phyloP scores from a whole-genome alignment of 2,797 vertebrate species.

The Gymnothorax reevesii region DNA sequence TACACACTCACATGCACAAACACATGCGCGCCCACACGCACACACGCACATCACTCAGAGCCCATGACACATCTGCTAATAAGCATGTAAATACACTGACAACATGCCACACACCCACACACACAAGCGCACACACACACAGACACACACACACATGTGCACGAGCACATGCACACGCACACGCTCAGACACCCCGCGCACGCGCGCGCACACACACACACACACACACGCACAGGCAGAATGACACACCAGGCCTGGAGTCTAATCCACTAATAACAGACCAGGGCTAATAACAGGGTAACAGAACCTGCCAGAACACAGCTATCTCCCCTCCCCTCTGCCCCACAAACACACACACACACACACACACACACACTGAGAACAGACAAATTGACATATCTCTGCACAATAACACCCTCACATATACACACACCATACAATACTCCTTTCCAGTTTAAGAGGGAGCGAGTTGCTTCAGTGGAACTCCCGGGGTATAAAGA shows the following conservation, averaged over 20 bases:
- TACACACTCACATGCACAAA: not conserved
- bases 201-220: not conserved
- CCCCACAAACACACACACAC: not conserved
- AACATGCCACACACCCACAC: constrained; percentile 5
- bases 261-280: constrained; percentile 80
- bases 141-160: constrained; percentile 19
- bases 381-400: constrained; percentile 45
- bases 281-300: constrained; percentile 77
- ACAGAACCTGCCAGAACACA: constrained; percentile 40
- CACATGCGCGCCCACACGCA: no score
- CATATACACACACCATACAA: constrained; percentile 37
- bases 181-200: not conserved
- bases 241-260: constrained; percentile 51
- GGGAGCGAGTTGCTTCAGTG: constrained; percentile 47
- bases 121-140: no score
- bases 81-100: constrained; percentile 59
- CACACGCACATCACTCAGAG: no score
- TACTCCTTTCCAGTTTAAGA: constrained; percentile 50
- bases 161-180: not conserved
- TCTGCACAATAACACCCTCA: not conserved
- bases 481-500: constrained; percentile 41
- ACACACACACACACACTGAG: not conserved
- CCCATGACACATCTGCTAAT: constrained; percentile 50
- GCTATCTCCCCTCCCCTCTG: not conserved
- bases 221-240: constrained; percentile 6